phyloP scores from a whole-genome alignment of 2,113 vertebrate genomes.

The Leucosticte australis region DNA sequence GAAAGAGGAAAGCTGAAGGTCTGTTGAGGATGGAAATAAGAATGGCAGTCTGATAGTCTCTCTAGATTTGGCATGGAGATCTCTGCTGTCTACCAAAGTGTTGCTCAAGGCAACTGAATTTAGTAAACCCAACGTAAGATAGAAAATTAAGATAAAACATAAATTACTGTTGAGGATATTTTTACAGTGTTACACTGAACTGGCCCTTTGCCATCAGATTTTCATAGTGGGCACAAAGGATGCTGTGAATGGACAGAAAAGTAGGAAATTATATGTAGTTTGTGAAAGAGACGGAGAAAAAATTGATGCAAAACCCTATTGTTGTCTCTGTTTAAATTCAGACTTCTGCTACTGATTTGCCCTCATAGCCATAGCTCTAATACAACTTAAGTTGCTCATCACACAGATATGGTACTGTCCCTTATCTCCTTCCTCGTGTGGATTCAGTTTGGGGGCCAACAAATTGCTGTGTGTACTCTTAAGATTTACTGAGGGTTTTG shows the following conservation, averaged over 20 bases:
- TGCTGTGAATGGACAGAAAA: neutral
- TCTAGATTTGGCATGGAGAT: neutral
- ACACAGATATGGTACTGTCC: neutral
- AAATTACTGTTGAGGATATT: neutral
- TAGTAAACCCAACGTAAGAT: neutral
- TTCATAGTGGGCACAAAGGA: neutral
- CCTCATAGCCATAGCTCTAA: neutral
- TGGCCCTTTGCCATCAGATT: neutral
- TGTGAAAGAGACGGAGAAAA: neutral
- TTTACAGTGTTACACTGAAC: neutral
- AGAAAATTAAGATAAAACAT: neutral
- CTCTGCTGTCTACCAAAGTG: neutral
- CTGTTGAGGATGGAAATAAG: neutral
- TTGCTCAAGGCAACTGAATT: neutral
- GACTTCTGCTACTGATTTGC: neutral
- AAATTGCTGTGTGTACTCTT: neutral
- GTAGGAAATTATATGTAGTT: neutral
- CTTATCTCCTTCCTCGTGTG: rapidly evolving
- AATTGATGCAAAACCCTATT: neutral
- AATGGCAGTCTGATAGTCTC: neutral
- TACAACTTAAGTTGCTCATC: neutral
- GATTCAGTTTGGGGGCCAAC: neutral
- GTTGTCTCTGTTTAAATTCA: neutral
- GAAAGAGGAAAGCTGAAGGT: neutral
- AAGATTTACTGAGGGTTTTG: neutral